Percentiles rank a stretch among this genome's conserved stretches.
Conservation (phyloP, 2,797 vertebrate species). For the Xyrichtys novacula region DNA sequence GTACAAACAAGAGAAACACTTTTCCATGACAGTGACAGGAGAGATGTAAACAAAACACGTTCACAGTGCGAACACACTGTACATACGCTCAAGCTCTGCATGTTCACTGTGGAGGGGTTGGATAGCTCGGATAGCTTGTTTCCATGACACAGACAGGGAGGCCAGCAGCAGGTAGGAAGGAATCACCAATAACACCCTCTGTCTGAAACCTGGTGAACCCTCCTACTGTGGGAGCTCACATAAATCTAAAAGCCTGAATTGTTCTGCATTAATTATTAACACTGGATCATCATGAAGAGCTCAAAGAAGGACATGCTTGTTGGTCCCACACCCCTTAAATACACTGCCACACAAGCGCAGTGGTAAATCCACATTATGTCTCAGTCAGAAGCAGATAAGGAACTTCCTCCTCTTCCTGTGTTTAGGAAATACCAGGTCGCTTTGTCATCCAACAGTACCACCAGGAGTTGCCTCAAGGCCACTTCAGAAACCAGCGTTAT, state of each 20-base stretch:
- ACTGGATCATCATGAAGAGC: neutral
- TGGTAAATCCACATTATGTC: constrained; percentile 35
- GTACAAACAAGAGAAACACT: constrained; percentile 36
- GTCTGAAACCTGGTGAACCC: constrained; percentile 12
- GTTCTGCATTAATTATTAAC: constrained; percentile 60
- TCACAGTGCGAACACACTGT: constrained; percentile 3
- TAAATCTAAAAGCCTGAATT: constrained; percentile 14
- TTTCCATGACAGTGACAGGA: constrained; percentile 41
- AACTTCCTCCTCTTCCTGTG: constrained; percentile 73
- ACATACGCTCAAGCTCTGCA: constrained; percentile 5
- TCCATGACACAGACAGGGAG: constrained; percentile 47
- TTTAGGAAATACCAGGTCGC: constrained; percentile 67
- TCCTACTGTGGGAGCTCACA: constrained; percentile 9
- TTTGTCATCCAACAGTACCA: constrained; percentile 32
- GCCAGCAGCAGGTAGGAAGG: constrained; percentile 43
- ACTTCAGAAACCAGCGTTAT: constrained; percentile 17
- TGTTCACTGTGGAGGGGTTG: constrained; percentile 16
- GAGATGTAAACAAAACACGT: constrained; percentile 29
- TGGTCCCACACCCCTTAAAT: constrained; percentile 62
- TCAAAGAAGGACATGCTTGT: constrained; percentile 11
- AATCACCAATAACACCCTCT: constrained; percentile 17
- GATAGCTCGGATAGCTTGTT: constrained; percentile 42
- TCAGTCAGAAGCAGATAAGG: constrained; percentile 47
- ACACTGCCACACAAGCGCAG: constrained; percentile 37
- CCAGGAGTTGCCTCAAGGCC: neutral